Base-by-base conservation (phyloP, 92 coral and sea anemone species). In the Ricordea florida region DNA sequence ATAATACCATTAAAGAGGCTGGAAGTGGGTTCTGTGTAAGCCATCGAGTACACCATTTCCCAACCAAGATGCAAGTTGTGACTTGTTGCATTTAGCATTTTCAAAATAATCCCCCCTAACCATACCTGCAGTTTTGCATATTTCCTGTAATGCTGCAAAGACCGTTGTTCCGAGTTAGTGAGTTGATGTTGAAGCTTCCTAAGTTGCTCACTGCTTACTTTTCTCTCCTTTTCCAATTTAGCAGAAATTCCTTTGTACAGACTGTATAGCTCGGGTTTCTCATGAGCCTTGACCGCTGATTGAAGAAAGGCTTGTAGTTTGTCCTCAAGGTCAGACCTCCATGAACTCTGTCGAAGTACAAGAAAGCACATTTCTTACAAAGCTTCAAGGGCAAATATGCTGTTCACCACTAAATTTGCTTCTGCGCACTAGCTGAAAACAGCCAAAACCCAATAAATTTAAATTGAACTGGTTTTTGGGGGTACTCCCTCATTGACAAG, bases 61-160 rank as follows among this genome's bases (percentile, higher is more conserved):
- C n/a, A n/a, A n/a, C n/a, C n/a, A n/a, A n/a, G n/a, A n/a, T n/a
- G n/a, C n/a, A n/a, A n/a, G n/a, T n/a, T n/a, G n/a, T n/a, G n/a
- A n/a, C n/a, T n/a, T n/a, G n/a, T n/a, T n/a, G n/a, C n/a, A n/a
- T n/a, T n/a, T n/a, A n/a, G n/a, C 3, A 53, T 26, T 1, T 3
- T 13, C 4, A 25, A 7, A 27, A 24, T 27, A 3, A 23, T 5
- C 7, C 1, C 3, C 10, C 15, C 1, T 1, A 3, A 47, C 15
- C 25, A 15, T 46, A 91, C 98, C 98, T 94, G 98, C 32, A 91
- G 74, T 68, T 79, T 93, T 40, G 92, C 62, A 51, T 43, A 94
- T 72, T 85, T 92, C 36, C 82, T 81, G 16, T 88, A 74, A 60
- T 88, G 86, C 45, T 84, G 89, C 33, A 82, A 40, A 24, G 85